Percentiles rank a stretch among this genome's conserved stretches.
phyloP scores from a whole-genome alignment of 2,113 vertebrate species.

The Oreotrochilus melanogaster region DNA sequence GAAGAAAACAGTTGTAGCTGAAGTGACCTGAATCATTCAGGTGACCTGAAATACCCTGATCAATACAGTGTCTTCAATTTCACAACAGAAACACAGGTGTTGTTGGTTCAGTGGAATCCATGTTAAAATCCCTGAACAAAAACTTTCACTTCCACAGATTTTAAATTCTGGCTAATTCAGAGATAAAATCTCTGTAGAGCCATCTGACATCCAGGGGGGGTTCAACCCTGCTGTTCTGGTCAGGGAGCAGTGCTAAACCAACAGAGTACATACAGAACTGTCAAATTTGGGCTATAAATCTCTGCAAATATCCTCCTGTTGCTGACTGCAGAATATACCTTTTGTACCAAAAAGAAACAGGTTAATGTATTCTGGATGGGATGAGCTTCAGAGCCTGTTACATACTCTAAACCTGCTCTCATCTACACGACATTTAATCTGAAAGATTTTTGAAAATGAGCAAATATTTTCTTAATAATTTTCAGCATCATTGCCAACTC shows the following conservation, averaged over 20 bases:
- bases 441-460: not conserved
- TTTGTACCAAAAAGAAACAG: not conserved
- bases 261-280: accelerated
- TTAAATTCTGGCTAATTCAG: not conserved
- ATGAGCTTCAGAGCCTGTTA: not conserved
- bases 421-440: not conserved
- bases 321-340: not conserved
- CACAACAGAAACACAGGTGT: not conserved
- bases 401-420: not conserved
- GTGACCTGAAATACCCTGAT: not conserved
- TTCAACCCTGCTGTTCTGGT: not conserved
- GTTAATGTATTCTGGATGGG: not conserved
- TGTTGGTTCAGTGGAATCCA: not conserved
- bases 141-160: not conserved
- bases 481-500: not conserved
- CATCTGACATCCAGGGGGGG: not conserved
- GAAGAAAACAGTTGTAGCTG: not conserved
- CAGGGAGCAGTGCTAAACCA: not conserved
- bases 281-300: not conserved
- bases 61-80: not conserved
- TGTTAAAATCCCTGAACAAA: not conserved
- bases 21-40: not conserved
- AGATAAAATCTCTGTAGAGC: not conserved
- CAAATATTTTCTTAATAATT: slow-evolving; percentile 16
- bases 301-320: not conserved